Evolutionary conservation across 2,888 invertebrate genomes (phyloP).

Genomic region (Dilophus febrilis): DNA sequence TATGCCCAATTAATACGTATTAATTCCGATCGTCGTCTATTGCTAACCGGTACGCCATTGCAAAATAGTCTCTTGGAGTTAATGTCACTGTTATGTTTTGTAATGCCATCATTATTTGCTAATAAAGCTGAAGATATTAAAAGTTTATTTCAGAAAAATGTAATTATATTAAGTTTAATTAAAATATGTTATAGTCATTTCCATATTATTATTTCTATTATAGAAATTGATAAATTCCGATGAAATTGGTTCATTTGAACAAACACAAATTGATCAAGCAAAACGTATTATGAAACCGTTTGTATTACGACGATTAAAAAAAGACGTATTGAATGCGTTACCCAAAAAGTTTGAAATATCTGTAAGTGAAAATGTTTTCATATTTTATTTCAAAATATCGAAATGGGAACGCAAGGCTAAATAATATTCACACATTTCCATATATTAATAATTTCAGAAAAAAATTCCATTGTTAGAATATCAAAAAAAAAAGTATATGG

Average conservation of each 20-base stretch:
- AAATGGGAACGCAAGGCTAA: too few relatives aligned
- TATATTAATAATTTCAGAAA: too few relatives aligned
- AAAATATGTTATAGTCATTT: too few relatives aligned
- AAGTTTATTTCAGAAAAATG: constrained; percentile 62
- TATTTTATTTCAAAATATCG: too few relatives aligned
- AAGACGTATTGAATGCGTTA: constrained; percentile 69
- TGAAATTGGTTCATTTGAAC: constrained; percentile 63
- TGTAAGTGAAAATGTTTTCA: constrained; percentile 23
- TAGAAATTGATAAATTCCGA: constrained; percentile 35
- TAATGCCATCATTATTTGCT: constrained; percentile 89
- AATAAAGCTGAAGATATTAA: constrained; percentile 76
- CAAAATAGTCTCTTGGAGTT: constrained; percentile 92
- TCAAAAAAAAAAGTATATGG: constrained; percentile 60
- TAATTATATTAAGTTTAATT: too few relatives aligned
- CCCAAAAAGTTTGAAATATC: constrained; percentile 65
- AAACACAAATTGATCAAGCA: constrained; percentile 78
- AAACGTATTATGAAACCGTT: constrained; percentile 95
- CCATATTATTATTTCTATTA: too few relatives aligned
- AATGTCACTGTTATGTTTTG: constrained; percentile 88
- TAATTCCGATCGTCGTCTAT: constrained; percentile 68
- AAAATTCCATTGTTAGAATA: constrained; percentile 47
- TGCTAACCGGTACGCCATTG: constrained; percentile 88
- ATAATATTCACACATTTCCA: too few relatives aligned
- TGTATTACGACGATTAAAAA: constrained; percentile 71
- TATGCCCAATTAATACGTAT: constrained; percentile 79